A percentile compares a stretch with the other conserved stretches of the same genome.
phyloP scores from a whole-genome alignment of 2,797 vertebrate species.

The Hemibagrus guttatus region DNA sequence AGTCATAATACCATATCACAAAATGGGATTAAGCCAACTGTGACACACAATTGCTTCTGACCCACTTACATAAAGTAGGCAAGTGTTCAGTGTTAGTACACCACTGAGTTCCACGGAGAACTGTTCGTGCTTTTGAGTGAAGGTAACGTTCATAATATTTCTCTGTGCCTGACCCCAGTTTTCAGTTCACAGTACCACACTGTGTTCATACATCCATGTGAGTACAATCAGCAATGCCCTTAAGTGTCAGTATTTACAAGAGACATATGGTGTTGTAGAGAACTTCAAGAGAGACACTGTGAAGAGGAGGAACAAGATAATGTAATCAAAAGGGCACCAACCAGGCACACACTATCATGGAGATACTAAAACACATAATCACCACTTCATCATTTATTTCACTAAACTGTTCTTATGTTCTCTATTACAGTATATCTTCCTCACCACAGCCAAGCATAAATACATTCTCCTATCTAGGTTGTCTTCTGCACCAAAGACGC shows the following conservation, averaged over 20 bases:
- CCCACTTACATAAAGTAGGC: conserved; percentile 13
- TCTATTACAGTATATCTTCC: conserved; percentile 6
- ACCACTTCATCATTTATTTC: background rate
- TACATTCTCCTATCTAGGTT: background rate
- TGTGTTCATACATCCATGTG: background rate
- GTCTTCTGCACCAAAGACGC: background rate
- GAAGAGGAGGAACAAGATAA: background rate
- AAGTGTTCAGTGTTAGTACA: background rate
- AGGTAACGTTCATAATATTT: background rate
- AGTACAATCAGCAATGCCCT: background rate
- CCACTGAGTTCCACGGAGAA: background rate
- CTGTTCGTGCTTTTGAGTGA: background rate
- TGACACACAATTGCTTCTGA: conserved; percentile 7
- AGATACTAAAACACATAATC: background rate
- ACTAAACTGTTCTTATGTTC: background rate
- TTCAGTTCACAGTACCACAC: background rate
- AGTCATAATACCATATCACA: background rate
- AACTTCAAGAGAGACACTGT: background rate
- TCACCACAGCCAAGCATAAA: background rate
- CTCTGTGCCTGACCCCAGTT: background rate
- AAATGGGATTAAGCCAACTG: conserved; percentile 17
- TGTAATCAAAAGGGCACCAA: background rate
- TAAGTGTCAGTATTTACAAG: background rate
- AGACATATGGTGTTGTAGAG: background rate
- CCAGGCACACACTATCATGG: background rate